phyloP scores from a whole-genome alignment of 2,888 invertebrate species.

The Heliconius sara region DNA sequence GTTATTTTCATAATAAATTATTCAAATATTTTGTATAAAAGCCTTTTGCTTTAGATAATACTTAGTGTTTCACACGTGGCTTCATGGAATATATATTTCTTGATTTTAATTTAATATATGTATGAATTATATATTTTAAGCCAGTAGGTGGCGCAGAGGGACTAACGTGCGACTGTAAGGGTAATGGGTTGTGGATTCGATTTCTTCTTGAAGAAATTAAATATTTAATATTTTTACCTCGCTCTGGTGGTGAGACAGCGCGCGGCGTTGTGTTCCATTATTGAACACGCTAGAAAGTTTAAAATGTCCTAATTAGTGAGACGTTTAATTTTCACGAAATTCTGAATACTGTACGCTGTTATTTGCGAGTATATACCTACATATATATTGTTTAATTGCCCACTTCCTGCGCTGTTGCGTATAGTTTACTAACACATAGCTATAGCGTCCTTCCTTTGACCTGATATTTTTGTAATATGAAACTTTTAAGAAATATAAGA shows the following conservation, averaged over 20 bases:
- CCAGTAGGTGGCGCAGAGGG: not conserved
- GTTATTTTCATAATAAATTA: not conserved
- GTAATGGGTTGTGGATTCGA: not conserved
- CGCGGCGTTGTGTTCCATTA: not conserved
- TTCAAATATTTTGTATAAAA: too few relatives aligned
- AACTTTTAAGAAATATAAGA: not conserved
- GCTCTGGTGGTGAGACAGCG: not conserved
- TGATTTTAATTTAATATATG: too few relatives aligned
- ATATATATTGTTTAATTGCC: slow-evolving; percentile 49
- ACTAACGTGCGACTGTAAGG: not conserved
- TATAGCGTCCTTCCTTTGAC: slow-evolving; percentile 32
- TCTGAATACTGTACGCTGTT: not conserved
- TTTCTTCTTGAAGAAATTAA: not conserved
- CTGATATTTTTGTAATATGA: not conserved
- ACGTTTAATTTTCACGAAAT: not conserved
- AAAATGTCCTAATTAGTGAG: not conserved
- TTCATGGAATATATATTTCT: too few relatives aligned
- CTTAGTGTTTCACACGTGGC: too few relatives aligned
- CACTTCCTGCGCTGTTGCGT: slow-evolving; percentile 48
- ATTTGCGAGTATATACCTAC: not conserved
- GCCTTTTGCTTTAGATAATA: too few relatives aligned
- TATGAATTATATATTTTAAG: not conserved
- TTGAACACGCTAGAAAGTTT: not conserved
- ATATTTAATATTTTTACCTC: not conserved
- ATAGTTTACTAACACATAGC: slow-evolving; percentile 49